Evolutionary conservation across 1,140 invertebrate species (phyloP), one percentile per base, ranked within the genome.

Genomic region (Wiebesia pumilae): DNA sequence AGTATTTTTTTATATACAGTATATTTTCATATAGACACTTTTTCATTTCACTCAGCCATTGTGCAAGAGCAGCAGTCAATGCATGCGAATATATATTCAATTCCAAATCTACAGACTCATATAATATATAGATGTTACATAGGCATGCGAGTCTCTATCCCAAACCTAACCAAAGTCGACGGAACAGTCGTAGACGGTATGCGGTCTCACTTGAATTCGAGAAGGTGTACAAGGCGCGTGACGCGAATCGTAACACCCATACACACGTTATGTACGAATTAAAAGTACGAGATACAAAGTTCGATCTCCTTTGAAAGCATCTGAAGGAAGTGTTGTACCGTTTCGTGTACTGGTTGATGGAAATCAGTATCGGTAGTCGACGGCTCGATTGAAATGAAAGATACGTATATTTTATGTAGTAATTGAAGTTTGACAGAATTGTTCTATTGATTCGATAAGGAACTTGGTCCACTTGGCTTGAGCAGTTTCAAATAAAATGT

Each of bases 141-240:
- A 54, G 19, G 19, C 2, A 54, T 54, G 51, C 51, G 19, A 54
- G 51, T 2, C 51, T 2, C 51, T 10, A 54, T 54, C 10, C 2
- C 51, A 16, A 16, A 27, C 58, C 24, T 10, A 10, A 27, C 27
- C 71, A 30, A 51, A 84, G 84, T 81, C 79, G 62, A 79, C 81
- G 84, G 51, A 19, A 19, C 9, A 54, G 19, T 16, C 19, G 51
- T 54, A 2, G 71, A 82, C 71, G 80, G 71, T 86, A 78, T 82
- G 85, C 80, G 80, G 51, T 82, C 80, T 77, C 69, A 75, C 43
- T 69, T 40, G 84, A 40, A 81, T 85, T 73, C 65, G 38, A 85
- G 58, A 71, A 85, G 73, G 83, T 67, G 83, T 65, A 51, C 38
- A 19, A 35, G 35, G 47, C 27, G 30, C 21, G 33, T 75, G 33